These are phyloP conservation scores for Pelagia noctiluca DNA, from an alignment of 30 jellyfish, hydroid and myxozoan genomes.

Conservation along the genomic window DNA sequence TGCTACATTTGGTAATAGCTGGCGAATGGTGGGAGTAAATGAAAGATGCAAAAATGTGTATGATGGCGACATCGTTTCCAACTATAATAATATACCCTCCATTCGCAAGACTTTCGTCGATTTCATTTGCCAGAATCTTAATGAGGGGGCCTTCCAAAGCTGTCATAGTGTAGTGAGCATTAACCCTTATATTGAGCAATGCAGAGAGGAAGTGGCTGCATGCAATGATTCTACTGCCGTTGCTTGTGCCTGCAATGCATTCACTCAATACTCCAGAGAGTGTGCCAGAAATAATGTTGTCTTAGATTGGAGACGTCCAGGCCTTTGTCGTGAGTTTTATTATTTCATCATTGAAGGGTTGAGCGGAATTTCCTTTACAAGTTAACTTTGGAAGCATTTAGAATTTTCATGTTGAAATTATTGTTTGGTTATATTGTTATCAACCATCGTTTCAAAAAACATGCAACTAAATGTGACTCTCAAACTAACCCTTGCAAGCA, in stretches of 20 bases:
- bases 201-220: slow-evolving; percentile 69
- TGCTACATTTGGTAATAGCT: slow-evolving; percentile 64
- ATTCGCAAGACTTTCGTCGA: slow-evolving; percentile 9
- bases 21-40: slow-evolving; percentile 72
- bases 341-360: too few species aligned
- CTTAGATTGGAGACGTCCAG: slow-evolving; percentile 62
- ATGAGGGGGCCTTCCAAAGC: slow-evolving; percentile 8
- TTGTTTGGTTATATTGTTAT: too few species aligned
- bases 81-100: neutral
- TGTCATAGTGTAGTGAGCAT: slow-evolving; percentile 53
- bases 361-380: too few species aligned
- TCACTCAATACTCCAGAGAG: slow-evolving; percentile 79
- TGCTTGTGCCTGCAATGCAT: slow-evolving; percentile 72
- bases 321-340: slow-evolving; percentile 72
- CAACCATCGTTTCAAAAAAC: too few species aligned
- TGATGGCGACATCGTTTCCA: slow-evolving; percentile 30
- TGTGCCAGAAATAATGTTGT: slow-evolving; percentile 58
- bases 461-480: too few species aligned
- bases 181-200: slow-evolving; percentile 35
- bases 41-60: slow-evolving; percentile 62
- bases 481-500: too few species aligned
- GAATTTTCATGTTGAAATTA: too few species aligned
- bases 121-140: slow-evolving; percentile 43
- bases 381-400: too few species aligned
- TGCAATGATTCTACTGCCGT: slow-evolving; percentile 15